These are phyloP conservation scores for Barypeithes pellucidus DNA, from an alignment of 2,888 invertebrate species.

Conservation along the genomic window DNA sequence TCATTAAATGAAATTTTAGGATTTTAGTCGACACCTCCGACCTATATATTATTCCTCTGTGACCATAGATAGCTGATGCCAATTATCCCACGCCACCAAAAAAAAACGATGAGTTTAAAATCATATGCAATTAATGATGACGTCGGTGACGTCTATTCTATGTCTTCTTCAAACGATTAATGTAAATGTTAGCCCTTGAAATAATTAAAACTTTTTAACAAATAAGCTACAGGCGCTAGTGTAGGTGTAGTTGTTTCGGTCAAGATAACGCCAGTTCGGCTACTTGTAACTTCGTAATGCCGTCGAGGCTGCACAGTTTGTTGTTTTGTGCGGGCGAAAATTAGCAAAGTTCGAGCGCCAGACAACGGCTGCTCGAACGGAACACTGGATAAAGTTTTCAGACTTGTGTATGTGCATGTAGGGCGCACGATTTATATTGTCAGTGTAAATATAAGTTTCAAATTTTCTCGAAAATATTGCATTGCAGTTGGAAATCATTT, in stretches of 20 bases:
- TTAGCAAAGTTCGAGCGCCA: conserved; percentile 39
- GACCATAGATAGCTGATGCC: too few relatives aligned
- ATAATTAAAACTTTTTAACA: conserved; percentile 38
- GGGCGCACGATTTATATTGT: conserved; percentile 58
- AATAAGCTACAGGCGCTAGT: conserved; percentile 30
- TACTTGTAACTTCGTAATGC: conserved; percentile 39
- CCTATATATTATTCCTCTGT: too few relatives aligned
- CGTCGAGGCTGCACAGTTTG: conserved; percentile 33
- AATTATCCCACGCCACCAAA: too few relatives aligned
- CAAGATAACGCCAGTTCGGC: conserved; percentile 48
- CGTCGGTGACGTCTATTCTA: too few relatives aligned
- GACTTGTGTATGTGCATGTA: conserved; percentile 51
- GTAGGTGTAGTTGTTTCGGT: conserved; percentile 26
- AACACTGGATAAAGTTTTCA: conserved; percentile 38
- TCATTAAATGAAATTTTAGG: too few relatives aligned
- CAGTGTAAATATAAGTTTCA: not conserved
- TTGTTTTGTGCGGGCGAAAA: conserved; percentile 41
- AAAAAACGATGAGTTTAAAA: too few relatives aligned
- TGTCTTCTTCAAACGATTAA: too few relatives aligned
- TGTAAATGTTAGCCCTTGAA: too few relatives aligned
- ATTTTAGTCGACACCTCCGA: too few relatives aligned
- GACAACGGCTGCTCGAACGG: conserved; percentile 39
- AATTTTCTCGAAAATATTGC: not conserved
- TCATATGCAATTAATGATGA: too few relatives aligned
- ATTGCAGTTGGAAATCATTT: not conserved